These are phyloP conservation scores for Grallaria varia DNA, from an alignment of 2,113 vertebrate species.

Conservation along the genomic window DNA sequence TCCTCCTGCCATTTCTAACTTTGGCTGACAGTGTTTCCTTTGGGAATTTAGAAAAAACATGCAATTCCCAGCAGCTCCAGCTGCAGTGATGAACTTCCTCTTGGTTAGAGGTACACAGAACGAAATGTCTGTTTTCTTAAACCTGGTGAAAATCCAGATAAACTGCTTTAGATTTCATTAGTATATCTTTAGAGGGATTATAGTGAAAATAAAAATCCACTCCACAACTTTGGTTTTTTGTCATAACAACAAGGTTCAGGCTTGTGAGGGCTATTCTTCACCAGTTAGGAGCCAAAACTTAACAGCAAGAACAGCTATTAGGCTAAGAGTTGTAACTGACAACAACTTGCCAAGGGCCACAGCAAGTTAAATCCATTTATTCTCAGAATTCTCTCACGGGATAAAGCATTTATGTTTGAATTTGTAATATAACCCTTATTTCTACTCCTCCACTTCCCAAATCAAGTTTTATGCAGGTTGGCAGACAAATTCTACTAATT, in stretches of 20 bases:
- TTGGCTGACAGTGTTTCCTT: slow-evolving; percentile 43
- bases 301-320: background rate
- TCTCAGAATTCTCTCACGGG: background rate
- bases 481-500: background rate
- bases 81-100: slow-evolving; percentile 15
- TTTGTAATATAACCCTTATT: background rate
- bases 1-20: slow-evolving; percentile 28
- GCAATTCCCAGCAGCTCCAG: slow-evolving; percentile 50
- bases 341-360: background rate
- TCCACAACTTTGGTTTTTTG: background rate
- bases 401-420: background rate
- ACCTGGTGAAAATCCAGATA: background rate
- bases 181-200: background rate
- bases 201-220: background rate
- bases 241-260: background rate
- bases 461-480: background rate
- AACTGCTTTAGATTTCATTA: background rate
- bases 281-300: background rate
- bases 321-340: background rate
- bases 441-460: background rate
- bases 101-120: background rate
- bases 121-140: background rate
- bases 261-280: background rate
- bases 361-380: background rate
- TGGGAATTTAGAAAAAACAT: slow-evolving; percentile 41